Evolutionary conservation across 1,140 invertebrate species (phyloP), one percentile per base, ranked within the genome.

Genomic region (Ganaspis sp.): DNA sequence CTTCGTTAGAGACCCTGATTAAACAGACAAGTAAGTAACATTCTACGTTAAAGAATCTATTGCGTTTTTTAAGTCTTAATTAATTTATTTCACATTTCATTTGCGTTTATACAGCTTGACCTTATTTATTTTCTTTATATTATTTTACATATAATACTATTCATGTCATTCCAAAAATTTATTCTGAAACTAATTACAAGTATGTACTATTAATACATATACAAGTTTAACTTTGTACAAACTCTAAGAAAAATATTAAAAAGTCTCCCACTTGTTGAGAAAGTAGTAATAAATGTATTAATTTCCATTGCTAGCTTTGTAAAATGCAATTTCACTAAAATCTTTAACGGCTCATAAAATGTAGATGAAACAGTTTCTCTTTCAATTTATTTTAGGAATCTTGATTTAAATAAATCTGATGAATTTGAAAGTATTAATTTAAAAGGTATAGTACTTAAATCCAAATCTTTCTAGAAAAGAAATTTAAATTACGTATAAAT

Each of bases 161-260:
- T n/a, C n/a, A n/a, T n/a, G n/a, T n/a, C n/a, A 34, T 3, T 34
- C 6, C 29, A 34, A 34, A 64, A 29, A 34, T 64, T 29, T 8
- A 64, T n/a, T 29, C 3, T 64, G 12, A 6, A 29, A 15, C 58
- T 64, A 29, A 64, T 34, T 64, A 34, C 58, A 64, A 29, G 15
- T 5, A 29, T 21, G 21, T 64, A 64, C 23, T 26, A 64, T 64
- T 64, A 64, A 64, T 64, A n/a, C 45, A 6, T 49, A 49, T n/a
- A 64, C 9, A 15, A 21, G 15, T 11, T 26, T 45, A 45, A 58
- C 58, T 64, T 64, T 64, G 58, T 64, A 34, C 26, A 64, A 64
- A 64, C 58, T 58, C 54, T 64, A 29, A 29, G 23, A 26, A 29
- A 34, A 6, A 29, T n/a, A 64, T 29, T 12, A 64, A 64, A 17